Conservation (phyloP, 2,113 vertebrate species). For the Furnarius figulus region DNA sequence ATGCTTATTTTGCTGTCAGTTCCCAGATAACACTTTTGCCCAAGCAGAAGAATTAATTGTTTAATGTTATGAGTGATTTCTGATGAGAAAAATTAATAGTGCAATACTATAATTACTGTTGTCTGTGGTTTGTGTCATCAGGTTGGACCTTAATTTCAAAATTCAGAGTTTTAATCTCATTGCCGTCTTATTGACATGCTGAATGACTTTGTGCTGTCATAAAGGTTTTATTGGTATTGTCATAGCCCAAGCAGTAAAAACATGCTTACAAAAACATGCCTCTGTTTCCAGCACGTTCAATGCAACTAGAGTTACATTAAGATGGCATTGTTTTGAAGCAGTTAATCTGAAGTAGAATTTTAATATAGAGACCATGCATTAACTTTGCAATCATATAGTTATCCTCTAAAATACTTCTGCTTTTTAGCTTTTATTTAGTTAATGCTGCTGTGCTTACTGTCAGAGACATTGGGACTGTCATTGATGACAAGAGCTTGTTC, state of each 20-base stretch:
- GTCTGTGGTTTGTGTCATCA: background rate
- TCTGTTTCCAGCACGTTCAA: background rate
- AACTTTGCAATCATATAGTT: background rate
- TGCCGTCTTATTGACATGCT: background rate
- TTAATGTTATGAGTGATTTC: background rate
- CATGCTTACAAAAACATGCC: background rate
- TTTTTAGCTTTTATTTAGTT: background rate
- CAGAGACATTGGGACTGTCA: background rate
- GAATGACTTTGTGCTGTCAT: background rate
- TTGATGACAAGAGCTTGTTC: background rate
- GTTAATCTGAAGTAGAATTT: background rate
- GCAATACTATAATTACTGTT: background rate
- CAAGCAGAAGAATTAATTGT: background rate
- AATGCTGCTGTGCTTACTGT: background rate
- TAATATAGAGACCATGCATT: background rate
- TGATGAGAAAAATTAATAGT: background rate
- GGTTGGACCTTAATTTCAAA: background rate
- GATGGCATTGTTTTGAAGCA: background rate
- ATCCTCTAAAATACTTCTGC: background rate
- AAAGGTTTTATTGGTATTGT: background rate
- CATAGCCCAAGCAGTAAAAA: background rate
- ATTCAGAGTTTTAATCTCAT: background rate
- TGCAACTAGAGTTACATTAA: background rate
- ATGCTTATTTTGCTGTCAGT: background rate
- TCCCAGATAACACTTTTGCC: background rate